These are phyloP conservation scores for Aphelocoma coerulescens DNA, from an alignment of 2,113 vertebrate species.

Conservation along the genomic window DNA sequence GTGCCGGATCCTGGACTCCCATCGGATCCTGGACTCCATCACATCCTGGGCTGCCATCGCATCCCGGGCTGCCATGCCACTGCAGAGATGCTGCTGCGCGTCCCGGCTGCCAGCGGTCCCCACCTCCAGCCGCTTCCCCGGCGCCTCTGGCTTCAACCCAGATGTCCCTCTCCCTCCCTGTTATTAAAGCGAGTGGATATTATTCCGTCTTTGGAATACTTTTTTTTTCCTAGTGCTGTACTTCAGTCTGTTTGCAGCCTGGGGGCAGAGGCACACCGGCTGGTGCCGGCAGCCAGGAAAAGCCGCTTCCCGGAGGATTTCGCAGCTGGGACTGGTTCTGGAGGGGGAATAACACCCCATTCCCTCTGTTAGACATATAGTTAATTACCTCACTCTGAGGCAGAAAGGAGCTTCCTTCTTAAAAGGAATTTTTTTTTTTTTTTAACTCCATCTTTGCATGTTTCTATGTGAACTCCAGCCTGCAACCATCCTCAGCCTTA, in stretches of 20 bases:
- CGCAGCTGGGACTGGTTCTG: neutral
- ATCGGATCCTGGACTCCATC: neutral
- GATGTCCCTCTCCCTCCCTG: neutral
- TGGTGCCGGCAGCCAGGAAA: neutral
- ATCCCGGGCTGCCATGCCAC: neutral
- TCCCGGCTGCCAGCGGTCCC: neutral
- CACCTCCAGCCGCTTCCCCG: neutral
- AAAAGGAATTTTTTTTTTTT: neutral
- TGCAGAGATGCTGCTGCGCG: neutral
- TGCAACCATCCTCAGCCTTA: neutral
- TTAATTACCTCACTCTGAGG: neutral
- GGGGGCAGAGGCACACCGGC: conserved; percentile 39
- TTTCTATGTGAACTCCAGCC: neutral
- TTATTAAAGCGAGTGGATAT: neutral
- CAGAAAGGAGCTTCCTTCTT: neutral
- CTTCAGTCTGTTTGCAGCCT: conserved; percentile 12
- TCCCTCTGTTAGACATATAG: neutral
- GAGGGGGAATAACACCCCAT: neutral
- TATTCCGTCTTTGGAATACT: neutral
- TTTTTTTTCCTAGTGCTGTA: neutral
- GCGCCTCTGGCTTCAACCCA: neutral
- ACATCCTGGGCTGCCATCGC: neutral
- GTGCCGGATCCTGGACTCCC: neutral
- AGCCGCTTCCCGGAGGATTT: neutral
- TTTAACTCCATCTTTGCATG: neutral